Base-by-base conservation (phyloP, 2,888 invertebrate species). In the Lycophotia porphyrea region DNA sequence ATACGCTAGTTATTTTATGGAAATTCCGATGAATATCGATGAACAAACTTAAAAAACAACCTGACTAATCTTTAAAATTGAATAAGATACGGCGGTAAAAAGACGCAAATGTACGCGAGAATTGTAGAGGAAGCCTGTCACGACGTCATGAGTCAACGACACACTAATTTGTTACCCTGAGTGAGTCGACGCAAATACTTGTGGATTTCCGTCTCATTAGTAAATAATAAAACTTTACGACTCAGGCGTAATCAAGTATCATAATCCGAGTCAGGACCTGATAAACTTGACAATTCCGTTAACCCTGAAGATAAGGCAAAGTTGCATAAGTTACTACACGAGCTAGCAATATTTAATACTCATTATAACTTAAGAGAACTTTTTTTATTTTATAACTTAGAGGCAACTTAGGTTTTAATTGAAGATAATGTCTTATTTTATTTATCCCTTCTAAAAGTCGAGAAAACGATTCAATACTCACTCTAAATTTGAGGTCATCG, bases 401-500 rank as follows among this genome's bases (percentile, higher is more conserved):
- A 60, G 18, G 9, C 8, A 36, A n/a, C n/a, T 15, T 80, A 15
- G 8, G 49, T 52, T 55, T 18, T 15, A 21, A 11, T 42, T 18
- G 21, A 31, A n/a, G 4, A 60, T 36, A 24, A 27, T 21, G n/a
- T 74, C n/a, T 58, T 74, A n/a, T n/a, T 78, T 31, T 9, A 1
- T 61, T 61, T 63, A 39, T n/a, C n/a, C n/a, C 15, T 15, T 60
- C 11, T n/a, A 18, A 39, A 8, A 24, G 31, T 2, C 34, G 13
- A 72, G 13, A 52, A 70, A 70, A 66, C 7, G 18, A 60, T 36
- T 42, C 0, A 24, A 36, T 63, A 84, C 88, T 55, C 94, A 98
- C 98, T 97, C 98, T 98, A 94, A 98, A 98, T 91, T 97, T 97
- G 90, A 98, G 97, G 94, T 98, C 98, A 85, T 98, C 98, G 86